Percentiles rank a stretch among this genome's conserved stretches.
Conservation (phyloP, 2,797 vertebrate genomes). For the Pygocentrus nattereri region DNA sequence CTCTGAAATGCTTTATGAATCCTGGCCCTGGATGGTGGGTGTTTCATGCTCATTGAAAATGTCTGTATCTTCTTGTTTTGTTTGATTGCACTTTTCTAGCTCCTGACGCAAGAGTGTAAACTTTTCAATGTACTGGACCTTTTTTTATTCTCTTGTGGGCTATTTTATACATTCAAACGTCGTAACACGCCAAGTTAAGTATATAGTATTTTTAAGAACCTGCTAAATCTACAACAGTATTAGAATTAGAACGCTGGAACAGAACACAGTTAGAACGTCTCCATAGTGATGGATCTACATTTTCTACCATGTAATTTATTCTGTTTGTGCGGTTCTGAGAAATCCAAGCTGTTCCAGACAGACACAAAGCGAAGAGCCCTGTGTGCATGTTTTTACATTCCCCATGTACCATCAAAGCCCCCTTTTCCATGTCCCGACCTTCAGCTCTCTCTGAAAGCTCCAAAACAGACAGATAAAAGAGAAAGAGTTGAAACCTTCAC, state of each 20-base stretch:
- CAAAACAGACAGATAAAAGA: too few species aligned
- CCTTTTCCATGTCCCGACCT: too few species aligned
- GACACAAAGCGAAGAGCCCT: too few species aligned
- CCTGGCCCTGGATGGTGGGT: background rate
- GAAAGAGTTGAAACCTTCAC: too few species aligned
- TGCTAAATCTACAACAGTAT: background rate
- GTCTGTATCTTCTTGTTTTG: background rate
- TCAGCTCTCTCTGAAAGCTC: too few species aligned
- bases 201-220: slow-evolving; percentile 8
- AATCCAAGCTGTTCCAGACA: background rate
- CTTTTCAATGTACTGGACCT: background rate
- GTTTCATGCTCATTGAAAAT: background rate
- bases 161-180: slow-evolving; percentile 9
- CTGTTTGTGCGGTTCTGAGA: background rate
- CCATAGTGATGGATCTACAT: background rate
- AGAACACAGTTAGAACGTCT: background rate
- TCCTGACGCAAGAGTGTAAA: slow-evolving; percentile 3
- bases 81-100: slow-evolving; percentile 7
- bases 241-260: background rate
- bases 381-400: too few species aligned
- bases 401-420: too few species aligned
- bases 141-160: slow-evolving; percentile 1
- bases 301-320: background rate
- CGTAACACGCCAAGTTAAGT: background rate
- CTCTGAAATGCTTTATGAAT: background rate